Conservation (phyloP, 2,797 vertebrate species). For the Hoplostethus mediterraneus region DNA sequence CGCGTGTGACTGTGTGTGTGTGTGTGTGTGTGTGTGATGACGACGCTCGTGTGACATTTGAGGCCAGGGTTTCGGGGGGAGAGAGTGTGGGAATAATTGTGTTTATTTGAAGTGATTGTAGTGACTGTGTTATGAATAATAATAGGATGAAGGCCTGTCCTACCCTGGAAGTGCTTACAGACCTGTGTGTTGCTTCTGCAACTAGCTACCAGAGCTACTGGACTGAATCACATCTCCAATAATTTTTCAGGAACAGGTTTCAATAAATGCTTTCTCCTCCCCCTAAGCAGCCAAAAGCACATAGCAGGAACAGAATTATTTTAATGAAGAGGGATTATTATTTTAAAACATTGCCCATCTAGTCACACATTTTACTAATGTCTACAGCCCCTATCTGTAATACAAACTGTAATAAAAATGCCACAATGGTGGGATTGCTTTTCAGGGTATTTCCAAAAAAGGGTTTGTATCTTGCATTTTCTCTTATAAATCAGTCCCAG, state of each 20-base stretch:
- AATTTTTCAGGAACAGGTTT: slow-evolving; percentile 23
- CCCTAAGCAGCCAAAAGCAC: slow-evolving; percentile 8
- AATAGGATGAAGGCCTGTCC: slow-evolving; percentile 39
- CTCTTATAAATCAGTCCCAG: not conserved
- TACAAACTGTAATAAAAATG: too few species aligned
- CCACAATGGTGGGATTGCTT: not conserved
- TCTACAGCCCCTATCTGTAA: too few species aligned
- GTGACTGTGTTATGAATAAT: slow-evolving; percentile 62
- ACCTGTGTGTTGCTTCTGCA: slow-evolving; percentile 30
- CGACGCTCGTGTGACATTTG: slow-evolving; percentile 51
- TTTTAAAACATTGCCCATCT: too few species aligned
- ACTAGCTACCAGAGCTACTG: slow-evolving; percentile 8
- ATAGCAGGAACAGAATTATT: not conserved
- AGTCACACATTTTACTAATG: too few species aligned
- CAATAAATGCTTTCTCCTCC: not conserved
- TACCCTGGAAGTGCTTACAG: slow-evolving; percentile 4
- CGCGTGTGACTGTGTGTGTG: slow-evolving; percentile 14
- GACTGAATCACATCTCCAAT: slow-evolving; percentile 3
- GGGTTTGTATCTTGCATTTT: not conserved
- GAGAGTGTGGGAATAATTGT: slow-evolving; percentile 64
- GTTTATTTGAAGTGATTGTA: slow-evolving; percentile 70
- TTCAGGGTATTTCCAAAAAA: not conserved
- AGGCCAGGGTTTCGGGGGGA: slow-evolving; percentile 44
- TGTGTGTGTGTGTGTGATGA: slow-evolving; percentile 21
- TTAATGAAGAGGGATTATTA: slow-evolving; percentile 2